phyloP scores from a whole-genome alignment of 2,113 vertebrate genomes.

The Sceloporus undulatus region DNA sequence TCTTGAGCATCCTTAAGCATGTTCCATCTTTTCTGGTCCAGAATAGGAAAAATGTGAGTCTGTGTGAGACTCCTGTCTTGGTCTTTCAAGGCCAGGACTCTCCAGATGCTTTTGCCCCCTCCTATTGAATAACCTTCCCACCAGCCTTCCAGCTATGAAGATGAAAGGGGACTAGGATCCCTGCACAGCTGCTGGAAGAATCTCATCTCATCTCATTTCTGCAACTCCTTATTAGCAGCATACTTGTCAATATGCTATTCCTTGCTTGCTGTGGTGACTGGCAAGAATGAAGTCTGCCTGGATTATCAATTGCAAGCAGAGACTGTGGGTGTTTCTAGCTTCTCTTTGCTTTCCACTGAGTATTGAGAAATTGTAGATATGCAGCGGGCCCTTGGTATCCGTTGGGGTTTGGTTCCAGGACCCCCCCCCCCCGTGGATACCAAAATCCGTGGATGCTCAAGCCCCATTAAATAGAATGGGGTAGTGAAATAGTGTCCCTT shows the following conservation, averaged over 20 bases:
- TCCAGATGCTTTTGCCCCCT: background rate
- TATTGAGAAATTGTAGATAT: no score
- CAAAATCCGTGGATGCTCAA: no score
- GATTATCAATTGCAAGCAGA: background rate
- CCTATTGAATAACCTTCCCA: background rate
- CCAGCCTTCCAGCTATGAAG: background rate
- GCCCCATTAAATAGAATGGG: no score
- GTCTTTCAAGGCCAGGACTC: background rate
- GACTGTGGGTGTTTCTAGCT: no score
- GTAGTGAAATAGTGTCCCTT: no score
- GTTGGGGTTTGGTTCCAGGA: no score
- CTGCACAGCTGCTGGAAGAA: background rate
- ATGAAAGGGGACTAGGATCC: background rate
- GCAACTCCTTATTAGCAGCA: background rate
- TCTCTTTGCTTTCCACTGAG: no score
- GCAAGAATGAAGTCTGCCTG: background rate
- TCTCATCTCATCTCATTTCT: background rate
- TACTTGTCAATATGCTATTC: no score
- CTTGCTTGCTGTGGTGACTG: background rate
- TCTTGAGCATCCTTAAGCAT: background rate
- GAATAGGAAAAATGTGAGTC: background rate
- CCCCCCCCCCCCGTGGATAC: no score
- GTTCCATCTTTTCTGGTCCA: background rate
- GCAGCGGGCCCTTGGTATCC: no score
- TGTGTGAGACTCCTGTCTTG: background rate